A percentile compares a stretch with the other conserved stretches of the same genome.
Evolutionary conservation across 2,113 vertebrate genomes (phyloP).

Genomic region (Cinclus cinclus): DNA sequence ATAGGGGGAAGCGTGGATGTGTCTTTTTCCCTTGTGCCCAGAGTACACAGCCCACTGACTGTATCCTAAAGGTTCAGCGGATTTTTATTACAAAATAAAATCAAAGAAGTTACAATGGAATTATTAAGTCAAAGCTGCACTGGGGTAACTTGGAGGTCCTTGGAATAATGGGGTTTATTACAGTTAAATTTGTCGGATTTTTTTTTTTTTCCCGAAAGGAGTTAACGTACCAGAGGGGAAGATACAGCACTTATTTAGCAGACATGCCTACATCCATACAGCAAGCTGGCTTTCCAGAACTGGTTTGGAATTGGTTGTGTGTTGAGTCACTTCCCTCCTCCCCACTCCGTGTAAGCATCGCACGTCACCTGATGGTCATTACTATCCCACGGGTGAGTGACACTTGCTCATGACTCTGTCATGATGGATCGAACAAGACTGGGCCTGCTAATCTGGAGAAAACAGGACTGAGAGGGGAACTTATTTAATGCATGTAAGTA

Average conservation of each 20-base stretch:
- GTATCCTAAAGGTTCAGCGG: fast-evolving
- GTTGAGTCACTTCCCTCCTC: not conserved
- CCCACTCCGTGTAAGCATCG: fast-evolving
- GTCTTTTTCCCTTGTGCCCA: not conserved
- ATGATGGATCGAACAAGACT: not conserved
- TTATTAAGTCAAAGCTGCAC: not conserved
- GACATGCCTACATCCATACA: fast-evolving
- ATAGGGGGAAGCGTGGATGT: not conserved
- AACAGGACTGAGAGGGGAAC: not conserved
- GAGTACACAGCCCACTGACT: not conserved
- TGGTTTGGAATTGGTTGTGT: fast-evolving
- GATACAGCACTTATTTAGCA: fast-evolving
- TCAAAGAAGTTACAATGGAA: not conserved
- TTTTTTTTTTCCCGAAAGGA: not conserved
- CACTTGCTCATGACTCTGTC: fast-evolving
- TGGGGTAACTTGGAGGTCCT: no score
- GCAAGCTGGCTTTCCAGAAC: not conserved
- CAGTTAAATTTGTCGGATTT: not conserved
- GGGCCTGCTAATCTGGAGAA: not conserved
- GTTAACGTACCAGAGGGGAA: fast-evolving
- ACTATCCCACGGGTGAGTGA: not conserved
- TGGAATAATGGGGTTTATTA: not conserved
- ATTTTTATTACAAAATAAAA: not conserved
- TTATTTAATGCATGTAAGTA: not conserved
- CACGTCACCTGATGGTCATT: fast-evolving